These are phyloP conservation scores for Arnoldichthys spilopterus DNA, from an alignment of 2,797 vertebrate species.

Conservation along the genomic window DNA sequence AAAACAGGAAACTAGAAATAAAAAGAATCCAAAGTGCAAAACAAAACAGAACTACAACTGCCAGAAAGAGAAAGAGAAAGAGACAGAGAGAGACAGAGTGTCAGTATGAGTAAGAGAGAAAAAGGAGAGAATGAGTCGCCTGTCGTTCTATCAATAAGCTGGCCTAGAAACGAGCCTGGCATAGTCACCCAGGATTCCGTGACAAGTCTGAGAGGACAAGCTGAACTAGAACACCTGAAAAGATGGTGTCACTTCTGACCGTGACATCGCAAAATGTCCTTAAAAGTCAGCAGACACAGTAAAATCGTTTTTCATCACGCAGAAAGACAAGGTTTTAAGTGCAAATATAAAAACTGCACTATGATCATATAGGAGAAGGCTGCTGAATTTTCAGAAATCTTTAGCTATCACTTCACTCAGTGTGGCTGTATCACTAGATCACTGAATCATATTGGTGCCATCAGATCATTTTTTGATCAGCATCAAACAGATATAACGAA, in stretches of 20 bases:
- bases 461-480: background rate
- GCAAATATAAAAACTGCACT: conserved; percentile 19
- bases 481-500: no score
- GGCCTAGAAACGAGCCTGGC: conserved; percentile 35
- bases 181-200: conserved; percentile 23
- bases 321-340: conserved; percentile 13
- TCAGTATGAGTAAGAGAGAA: conserved; percentile 11
- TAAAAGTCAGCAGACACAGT: conserved; percentile 22
- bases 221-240: conserved; percentile 47
- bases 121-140: conserved; percentile 2
- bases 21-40: conserved; percentile 25
- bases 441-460: background rate
- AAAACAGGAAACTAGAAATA: conserved; percentile 20
- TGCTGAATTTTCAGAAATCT: background rate
- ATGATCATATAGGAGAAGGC: background rate
- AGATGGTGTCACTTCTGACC: conserved; percentile 45
- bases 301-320: conserved; percentile 8
- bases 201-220: conserved; percentile 20
- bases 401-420: background rate
- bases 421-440: background rate
- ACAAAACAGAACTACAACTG: conserved; percentile 10
- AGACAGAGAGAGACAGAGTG: conserved; percentile 14
- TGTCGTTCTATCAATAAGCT: conserved; percentile 30
- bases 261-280: conserved; percentile 27
- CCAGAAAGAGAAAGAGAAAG: conserved; percentile 2